Evolutionary conservation across 2,797 vertebrate species (phyloP).

Genomic region (Cyclopterus lumpus): DNA sequence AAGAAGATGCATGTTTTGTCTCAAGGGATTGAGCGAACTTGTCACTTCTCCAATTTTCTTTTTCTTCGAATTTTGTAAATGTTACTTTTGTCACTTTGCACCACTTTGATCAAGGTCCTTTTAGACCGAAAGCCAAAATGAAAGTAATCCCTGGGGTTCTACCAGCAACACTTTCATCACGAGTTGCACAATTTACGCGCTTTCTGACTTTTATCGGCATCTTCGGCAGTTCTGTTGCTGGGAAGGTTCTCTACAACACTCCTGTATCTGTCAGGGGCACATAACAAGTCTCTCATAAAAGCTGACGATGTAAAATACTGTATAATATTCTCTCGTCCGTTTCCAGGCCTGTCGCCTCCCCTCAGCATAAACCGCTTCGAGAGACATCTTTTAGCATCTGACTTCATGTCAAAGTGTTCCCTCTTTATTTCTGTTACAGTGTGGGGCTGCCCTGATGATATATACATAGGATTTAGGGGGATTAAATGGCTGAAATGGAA

Average conservation of each 20-base stretch:
- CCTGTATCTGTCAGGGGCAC: not conserved
- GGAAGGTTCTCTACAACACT: not conserved
- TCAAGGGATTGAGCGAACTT: not conserved
- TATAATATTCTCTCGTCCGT: not conserved
- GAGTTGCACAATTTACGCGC: not conserved
- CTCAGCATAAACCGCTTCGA: not conserved
- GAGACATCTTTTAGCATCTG: not conserved
- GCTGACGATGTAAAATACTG: not conserved
- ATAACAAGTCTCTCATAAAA: not conserved
- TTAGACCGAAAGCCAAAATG: not conserved
- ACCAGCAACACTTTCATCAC: not conserved
- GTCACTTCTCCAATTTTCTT: not conserved
- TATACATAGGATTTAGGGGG: too few relatives aligned
- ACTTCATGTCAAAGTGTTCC: not conserved
- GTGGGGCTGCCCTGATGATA: not conserved
- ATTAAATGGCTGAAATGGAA: too few relatives aligned
- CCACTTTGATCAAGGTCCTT: not conserved
- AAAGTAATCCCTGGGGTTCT: not conserved
- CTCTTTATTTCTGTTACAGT: not conserved
- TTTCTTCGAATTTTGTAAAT: not conserved
- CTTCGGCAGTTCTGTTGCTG: not conserved
- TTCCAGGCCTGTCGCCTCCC: not conserved
- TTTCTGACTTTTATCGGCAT: not conserved
- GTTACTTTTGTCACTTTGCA: not conserved
- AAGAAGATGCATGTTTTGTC: conserved; percentile 10